Base-by-base conservation (phyloP, 2,797 vertebrate genomes). In the Setipinna tenuifilis region DNA sequence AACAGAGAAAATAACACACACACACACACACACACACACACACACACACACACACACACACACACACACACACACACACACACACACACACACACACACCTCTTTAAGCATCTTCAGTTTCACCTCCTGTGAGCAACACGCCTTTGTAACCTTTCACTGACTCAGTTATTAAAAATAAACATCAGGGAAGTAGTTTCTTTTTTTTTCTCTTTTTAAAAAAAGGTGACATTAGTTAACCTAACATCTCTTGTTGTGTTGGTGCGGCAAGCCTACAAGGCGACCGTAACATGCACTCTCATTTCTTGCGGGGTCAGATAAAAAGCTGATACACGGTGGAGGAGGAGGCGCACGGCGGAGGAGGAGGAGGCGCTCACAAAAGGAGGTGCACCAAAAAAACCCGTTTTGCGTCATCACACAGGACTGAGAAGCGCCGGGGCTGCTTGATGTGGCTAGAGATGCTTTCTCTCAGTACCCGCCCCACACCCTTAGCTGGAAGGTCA, bases 401-500 rank as follows among this genome's bases (percentile, higher is more conserved):
- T 54, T 54, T 54, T 54, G 50, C 50, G 7, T 54, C 50, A 54
- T 54, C 50, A n/a, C 9, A 54, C 50, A 14, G 50, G 7, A 14
- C 50, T 9, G 50, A 54, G 50, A 14, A 9, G 14, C 50, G 14
- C 50, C 9, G 50, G 0, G 50, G 7, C 50, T 54, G 50, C 50
- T 54, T 54, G 50, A 54, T 54, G 2, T 54, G 50, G 50, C 50
- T 54, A 54, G 2, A 10, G 50, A 54, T 14, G 50, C 7, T 0
- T 9, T 88, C 85, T 88, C 85, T 86, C 85, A 83, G 50, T n/a
- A 84, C 84, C 83, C 83, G 81, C 78, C 89, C 88, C 89, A 87
- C 87, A 88, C 89, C 44, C n/a, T n/a, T n/a, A 41, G 35, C 35
- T 5, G 5, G 35, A 41, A 41, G 35, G 35, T 5, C 35, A n/a